Base-by-base conservation (phyloP, 1,140 invertebrate genomes). In the Mizuhopecten yessoensis region DNA sequence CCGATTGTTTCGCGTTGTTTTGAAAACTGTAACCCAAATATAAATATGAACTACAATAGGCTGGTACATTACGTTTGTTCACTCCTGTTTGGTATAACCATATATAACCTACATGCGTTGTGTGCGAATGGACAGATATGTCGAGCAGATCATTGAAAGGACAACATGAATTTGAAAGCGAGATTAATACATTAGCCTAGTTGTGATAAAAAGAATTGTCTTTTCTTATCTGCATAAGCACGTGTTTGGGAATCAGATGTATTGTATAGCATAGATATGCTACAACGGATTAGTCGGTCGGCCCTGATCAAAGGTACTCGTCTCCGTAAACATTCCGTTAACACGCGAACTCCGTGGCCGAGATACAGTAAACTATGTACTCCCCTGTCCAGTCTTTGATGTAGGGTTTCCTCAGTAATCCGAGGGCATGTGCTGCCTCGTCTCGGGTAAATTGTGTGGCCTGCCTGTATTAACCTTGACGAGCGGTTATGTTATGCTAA, bases 201-300 rank as follows among this genome's bases (percentile, higher is more conserved):
- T 75, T 75, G 57, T 29, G n/a, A n/a, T 75, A n/a, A 13, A n/a
- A n/a, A 49, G 20, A 10, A 49, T 5, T 75, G 57, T 75, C 57
- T 75, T 17, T 75, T 29, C 57, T 75, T 75, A 75, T 75, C 57
- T 29, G 29, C 57, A n/a, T 7, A 75, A 75, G 29, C 57, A 75
- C 57, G n/a, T 75, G 57, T 29, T 75, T 29, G n/a, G 23, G 57
- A 75, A 75, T 75, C 57, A 75, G 15, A 75, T 75, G 57, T 75
- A n/a, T 29, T 75, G n/a, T 75, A 75, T 75, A 75, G n/a, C n/a
- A 29, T n/a, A 29, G 57, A 75, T 75, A 75, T 75, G 57, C n/a
- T 75, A 75, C 57, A n/a, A 9, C 1, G 29, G 57, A 75, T 75
- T 75, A 75, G 57, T n/a, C 23, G 17, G n/a, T n/a, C 57, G 7